A percentile compares a stretch with the other conserved stretches of the same genome.
These are phyloP conservation scores for Coilia nasus DNA, from an alignment of 2,797 vertebrate genomes.

Conservation along the genomic window DNA sequence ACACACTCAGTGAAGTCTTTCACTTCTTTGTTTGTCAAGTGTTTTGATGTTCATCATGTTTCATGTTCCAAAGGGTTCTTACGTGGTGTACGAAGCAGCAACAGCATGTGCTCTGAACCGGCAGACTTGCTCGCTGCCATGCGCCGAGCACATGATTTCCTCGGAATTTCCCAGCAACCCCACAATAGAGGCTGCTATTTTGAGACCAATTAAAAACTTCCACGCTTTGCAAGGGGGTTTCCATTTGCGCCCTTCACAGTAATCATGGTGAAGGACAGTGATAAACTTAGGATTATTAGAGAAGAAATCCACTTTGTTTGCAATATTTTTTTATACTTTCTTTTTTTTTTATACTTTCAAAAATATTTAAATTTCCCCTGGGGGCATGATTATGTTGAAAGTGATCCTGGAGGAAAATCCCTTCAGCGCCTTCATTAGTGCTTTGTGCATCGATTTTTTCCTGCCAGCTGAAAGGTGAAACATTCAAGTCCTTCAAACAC, in stretches of 20 bases:
- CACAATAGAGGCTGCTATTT: conserved; percentile 28
- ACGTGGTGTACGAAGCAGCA: background rate
- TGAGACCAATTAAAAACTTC: conserved; percentile 39
- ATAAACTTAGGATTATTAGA: conserved; percentile 16
- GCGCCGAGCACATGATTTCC: conserved; percentile 40
- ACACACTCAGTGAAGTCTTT: background rate
- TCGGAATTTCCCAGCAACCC: background rate
- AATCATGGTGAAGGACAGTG: conserved; percentile 30
- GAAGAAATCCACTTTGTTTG: background rate
- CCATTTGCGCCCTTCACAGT: conserved; percentile 5
- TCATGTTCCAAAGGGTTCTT: background rate
- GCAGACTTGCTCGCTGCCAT: background rate
- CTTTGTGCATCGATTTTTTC: conserved; percentile 30
- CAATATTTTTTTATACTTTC: background rate
- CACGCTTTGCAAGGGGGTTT: background rate
- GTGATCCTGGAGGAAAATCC: conserved; percentile 23
- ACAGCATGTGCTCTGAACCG: background rate
- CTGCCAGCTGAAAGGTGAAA: conserved; percentile 18
- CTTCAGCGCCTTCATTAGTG: conserved; percentile 31
- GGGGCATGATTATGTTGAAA: conserved; percentile 29
- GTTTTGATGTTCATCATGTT: background rate
- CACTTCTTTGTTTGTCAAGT: background rate
- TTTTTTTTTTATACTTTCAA: background rate
- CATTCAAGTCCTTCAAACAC: conserved; percentile 18
- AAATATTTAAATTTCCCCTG: conserved; percentile 30